Percentiles rank a stretch among this genome's conserved stretches.
These are phyloP conservation scores for Caradrina clavipalpis DNA, from an alignment of 2,888 invertebrate genomes.

Conservation along the genomic window DNA sequence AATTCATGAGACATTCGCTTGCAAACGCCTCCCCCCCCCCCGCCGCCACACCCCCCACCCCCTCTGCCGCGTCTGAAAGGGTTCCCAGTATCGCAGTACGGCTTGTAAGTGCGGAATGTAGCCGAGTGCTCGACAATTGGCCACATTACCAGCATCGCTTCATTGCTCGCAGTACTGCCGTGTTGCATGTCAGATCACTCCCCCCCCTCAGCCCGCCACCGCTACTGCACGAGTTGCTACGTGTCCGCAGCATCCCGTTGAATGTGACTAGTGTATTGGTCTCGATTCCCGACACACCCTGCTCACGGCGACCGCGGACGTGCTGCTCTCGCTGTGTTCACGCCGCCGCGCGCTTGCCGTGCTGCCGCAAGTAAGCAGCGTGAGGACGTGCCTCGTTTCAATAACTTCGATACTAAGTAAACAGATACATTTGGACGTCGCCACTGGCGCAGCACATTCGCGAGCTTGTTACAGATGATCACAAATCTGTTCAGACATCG, in stretches of 20 bases:
- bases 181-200: too few species aligned
- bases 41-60: too few species aligned
- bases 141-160: background rate
- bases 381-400: too few species aligned
- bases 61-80: background rate
- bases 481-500: too few species aligned
- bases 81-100: background rate
- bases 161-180: too few species aligned
- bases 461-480: too few species aligned
- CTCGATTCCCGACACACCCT: background rate
- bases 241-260: background rate
- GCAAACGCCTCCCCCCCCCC: background rate
- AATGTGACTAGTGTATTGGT: background rate
- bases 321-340: background rate
- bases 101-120: background rate
- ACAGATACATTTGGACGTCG: background rate
- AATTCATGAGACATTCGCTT: slow-evolving; percentile 42
- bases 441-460: too few species aligned
- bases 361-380: too few species aligned
- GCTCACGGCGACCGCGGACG: background rate
- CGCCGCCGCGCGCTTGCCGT: background rate
- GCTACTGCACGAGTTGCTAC: too few species aligned
- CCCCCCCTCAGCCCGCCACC: too few species aligned
- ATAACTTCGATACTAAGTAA: background rate
- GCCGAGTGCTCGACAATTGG: background rate